Conservation (phyloP, 2,888 invertebrate species). For the Parasteatoda lunata region DNA sequence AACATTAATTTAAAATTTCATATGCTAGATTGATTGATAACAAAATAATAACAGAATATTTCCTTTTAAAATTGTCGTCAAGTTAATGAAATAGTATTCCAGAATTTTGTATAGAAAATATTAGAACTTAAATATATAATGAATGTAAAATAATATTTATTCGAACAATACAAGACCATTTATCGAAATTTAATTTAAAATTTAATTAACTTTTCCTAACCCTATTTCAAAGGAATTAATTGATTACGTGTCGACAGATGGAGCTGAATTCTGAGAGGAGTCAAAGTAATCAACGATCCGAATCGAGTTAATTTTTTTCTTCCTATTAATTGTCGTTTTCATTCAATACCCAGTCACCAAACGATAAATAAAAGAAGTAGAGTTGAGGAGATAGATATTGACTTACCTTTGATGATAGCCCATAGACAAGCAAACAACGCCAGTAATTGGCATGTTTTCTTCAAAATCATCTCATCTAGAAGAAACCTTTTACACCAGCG, state of each 20-base stretch:
- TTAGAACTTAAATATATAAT: background rate
- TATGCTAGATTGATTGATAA: too few species aligned
- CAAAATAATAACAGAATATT: too few species aligned
- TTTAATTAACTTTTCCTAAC: background rate
- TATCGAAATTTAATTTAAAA: background rate
- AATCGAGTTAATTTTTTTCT: background rate
- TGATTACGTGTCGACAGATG: slow-evolving; percentile 30
- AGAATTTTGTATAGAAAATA: background rate
- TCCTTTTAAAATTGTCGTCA: too few species aligned
- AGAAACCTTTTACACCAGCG: slow-evolving; percentile 22
- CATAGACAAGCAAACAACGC: slow-evolving; percentile 67
- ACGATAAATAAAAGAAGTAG: background rate
- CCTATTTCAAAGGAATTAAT: slow-evolving; percentile 27
- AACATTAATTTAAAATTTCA: too few species aligned
- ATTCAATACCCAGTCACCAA: background rate
- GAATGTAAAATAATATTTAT: background rate
- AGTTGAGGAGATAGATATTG: background rate
- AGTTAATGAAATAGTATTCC: too few species aligned
- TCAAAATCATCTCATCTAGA: slow-evolving; percentile 70
- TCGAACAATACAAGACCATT: background rate
- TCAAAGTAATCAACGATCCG: slow-evolving; percentile 2
- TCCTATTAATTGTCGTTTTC: background rate
- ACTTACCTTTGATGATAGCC: slow-evolving; percentile 61
- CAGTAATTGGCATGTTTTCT: slow-evolving; percentile 69
- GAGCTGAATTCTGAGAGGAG: slow-evolving; percentile 32